phyloP scores from a whole-genome alignment of 2,888 invertebrate genomes.

The Acleris sparsana region DNA sequence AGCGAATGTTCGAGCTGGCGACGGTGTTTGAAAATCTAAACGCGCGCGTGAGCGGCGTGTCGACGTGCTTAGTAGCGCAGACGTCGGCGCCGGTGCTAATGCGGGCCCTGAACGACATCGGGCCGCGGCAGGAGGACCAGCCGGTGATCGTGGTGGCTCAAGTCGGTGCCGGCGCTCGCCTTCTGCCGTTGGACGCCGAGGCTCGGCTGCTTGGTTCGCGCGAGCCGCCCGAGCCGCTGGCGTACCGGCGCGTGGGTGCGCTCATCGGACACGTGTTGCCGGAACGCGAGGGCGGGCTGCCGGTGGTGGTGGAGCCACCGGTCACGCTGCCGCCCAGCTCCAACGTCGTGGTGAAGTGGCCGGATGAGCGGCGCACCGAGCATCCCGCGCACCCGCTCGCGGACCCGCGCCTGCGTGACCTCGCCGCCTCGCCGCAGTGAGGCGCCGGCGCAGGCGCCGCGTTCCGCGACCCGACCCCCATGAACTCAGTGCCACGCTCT shows the following conservation, averaged over 20 bases:
- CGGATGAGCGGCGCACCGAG: conserved; percentile 58
- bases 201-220: conserved; percentile 34
- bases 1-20: conserved; percentile 87
- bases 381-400: conserved; percentile 59
- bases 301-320: conserved; percentile 73
- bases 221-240: conserved; percentile 49
- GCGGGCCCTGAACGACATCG: conserved; percentile 69
- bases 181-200: conserved; percentile 46
- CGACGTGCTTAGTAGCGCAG: conserved; percentile 77
- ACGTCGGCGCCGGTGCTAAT: conserved; percentile 63
- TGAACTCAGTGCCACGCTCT: conserved; percentile 63
- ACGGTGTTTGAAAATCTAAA: conserved; percentile 88
- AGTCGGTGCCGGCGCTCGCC: conserved; percentile 49
- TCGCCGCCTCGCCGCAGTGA: conserved; percentile 70
- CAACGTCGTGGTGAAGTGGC: conserved; percentile 75
- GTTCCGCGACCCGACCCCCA: conserved; percentile 40
- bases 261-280: conserved; percentile 69
- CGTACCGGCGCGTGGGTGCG: conserved; percentile 68
- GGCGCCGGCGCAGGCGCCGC: conserved; percentile 38
- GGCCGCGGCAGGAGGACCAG: conserved; percentile 53
- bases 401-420: conserved; percentile 67
- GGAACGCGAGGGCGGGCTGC: conserved; percentile 66
- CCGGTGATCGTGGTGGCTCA: conserved; percentile 66
- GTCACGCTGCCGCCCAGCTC: conserved; percentile 67
- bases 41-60: conserved; percentile 88